Base-by-base conservation (phyloP, 2,113 vertebrate species). In the Suricata suricatta region DNA sequence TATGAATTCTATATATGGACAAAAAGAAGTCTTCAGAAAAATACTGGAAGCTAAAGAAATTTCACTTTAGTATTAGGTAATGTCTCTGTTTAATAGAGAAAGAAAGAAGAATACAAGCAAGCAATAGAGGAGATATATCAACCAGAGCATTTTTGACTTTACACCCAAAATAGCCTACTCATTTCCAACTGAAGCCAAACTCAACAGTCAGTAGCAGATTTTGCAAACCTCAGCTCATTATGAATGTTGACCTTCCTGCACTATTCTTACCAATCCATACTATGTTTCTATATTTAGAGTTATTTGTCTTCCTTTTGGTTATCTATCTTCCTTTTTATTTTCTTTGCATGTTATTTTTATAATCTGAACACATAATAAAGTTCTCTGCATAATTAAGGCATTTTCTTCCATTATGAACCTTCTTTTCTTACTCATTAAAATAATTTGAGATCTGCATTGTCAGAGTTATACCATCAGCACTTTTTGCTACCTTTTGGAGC, bases 301-400 rank as follows among this genome's bases (percentile, higher is more conserved):
- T 52, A 66, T 35, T 82, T 86, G 50, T 54, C 90, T 86, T 96
- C 57, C 57, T 82, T 91, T 79, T n/a, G 50, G 63, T 86, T 89
- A 2, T 54, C 19, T 47, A 13, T 76, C 57, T 92, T 88, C 44
- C 69, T 93, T 87, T 85, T 29, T 21, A 19, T 69, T 66, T 86
- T 76, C 66, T 57, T 41, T 17, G 10, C 35, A 41, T 92, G 41
- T 33, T 33, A 95, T 60, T 72, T 74, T 74, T 38, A 84, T 0
- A 89, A 77, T 95, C 35, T 27, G 19, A 76, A 76, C 27, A n/a
- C 41, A 47, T 17, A 95, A 64, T 66, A 84, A 87, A 63, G 2
- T 92, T 94, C 19, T 92, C 33, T 85, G 17, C 10, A n/a, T 17
- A 69, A 21, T 41, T 80, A 47, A n/a, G 29, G 1, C 38, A 82